Evolutionary conservation across 2,888 invertebrate genomes (phyloP).

Genomic region (Drosophila quinaria): DNA sequence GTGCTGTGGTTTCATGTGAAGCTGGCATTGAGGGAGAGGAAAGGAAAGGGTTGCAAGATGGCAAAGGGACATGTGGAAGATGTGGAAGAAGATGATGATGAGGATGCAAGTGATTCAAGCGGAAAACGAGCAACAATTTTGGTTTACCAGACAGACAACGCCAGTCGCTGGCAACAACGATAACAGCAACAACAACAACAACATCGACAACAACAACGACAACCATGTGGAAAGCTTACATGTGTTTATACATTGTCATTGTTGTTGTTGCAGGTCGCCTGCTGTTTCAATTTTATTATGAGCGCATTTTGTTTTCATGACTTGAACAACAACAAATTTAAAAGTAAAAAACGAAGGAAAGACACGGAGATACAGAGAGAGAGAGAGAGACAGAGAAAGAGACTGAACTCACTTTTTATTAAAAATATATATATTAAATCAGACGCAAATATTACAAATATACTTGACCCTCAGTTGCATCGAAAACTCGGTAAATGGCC

Average conservation of each 20-base stretch:
- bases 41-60: conserved; percentile 21
- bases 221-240: conserved; percentile 61
- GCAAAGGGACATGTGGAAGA: conserved; percentile 6
- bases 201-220: conserved; percentile 27
- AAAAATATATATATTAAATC: conserved; percentile 67
- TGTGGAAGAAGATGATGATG: conserved; percentile 56
- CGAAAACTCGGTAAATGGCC: conserved; percentile 22
- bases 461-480: conserved; percentile 30
- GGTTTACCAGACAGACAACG: conserved; percentile 78
- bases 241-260: conserved; percentile 69
- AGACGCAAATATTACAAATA: conserved; percentile 61
- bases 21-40: conserved; percentile 2
- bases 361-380: not conserved
- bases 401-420: conserved; percentile 47
- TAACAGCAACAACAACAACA: conserved; percentile 40
- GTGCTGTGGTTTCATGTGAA: conserved; percentile 62
- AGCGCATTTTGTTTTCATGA: conserved; percentile 59
- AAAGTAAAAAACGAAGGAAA: not conserved
- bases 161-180: conserved; percentile 47
- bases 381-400: not conserved
- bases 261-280: conserved; percentile 38
- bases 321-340: conserved; percentile 43
- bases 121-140: conserved; percentile 80
- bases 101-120: conserved; percentile 79
- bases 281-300: conserved; percentile 75